Percentiles rank a stretch among this genome's conserved stretches.
phyloP scores from a whole-genome alignment of 2,888 invertebrate species.

The Phengaris alcon region DNA sequence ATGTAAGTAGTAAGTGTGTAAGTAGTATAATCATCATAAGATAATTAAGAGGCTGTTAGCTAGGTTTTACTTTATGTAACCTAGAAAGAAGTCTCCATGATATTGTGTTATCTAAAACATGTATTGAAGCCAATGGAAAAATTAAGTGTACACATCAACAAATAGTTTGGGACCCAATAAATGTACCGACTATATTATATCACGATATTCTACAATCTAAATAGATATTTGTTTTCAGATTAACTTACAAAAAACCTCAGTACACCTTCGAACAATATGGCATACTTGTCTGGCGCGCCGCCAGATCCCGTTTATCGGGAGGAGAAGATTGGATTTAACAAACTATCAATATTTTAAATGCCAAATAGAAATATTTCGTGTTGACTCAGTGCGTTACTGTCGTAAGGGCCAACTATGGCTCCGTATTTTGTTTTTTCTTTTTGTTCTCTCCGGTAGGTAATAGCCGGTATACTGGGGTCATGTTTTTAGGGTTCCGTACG shows the following conservation, averaged over 20 bases:
- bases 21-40: no score
- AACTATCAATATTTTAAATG: constrained; percentile 1
- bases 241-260: not conserved
- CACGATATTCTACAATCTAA: not conserved
- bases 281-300: not conserved
- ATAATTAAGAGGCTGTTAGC: no score
- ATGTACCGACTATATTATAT: not conserved
- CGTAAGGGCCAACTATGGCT: no score
- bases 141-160: not conserved
- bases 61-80: no score
- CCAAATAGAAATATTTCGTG: not conserved
- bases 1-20: no score
- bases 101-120: no score
- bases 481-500: no score
- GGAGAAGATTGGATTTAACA: not conserved
- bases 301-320: not conserved
- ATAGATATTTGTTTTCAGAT: constrained; percentile 1
- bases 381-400: no score
- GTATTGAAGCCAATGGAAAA: not conserved
- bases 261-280: not conserved
- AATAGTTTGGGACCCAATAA: not conserved
- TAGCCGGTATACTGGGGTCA: no score
- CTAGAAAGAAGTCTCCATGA: no score
- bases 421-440: no score
- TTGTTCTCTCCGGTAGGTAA: no score